Evolutionary conservation across 1,140 invertebrate species (phyloP).

Genomic region (Pemphigus obesinymphae): DNA sequence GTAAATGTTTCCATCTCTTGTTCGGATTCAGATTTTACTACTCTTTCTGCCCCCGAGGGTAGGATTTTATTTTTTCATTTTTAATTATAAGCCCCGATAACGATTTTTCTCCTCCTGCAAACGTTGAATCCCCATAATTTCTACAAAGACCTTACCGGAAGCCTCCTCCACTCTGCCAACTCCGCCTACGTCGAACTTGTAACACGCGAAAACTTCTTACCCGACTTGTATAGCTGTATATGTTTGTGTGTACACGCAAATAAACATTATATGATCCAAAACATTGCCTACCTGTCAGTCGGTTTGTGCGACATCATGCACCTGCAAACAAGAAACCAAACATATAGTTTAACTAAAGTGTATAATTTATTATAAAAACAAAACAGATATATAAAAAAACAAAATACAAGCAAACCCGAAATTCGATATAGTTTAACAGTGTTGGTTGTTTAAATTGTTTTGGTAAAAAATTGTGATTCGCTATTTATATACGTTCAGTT

Average conservation of each 20-base stretch:
- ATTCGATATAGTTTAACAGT: conserved; percentile 43
- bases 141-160: background rate
- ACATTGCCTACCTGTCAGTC: conserved; percentile 47
- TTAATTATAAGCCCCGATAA: conserved; percentile 33
- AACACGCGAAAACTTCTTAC: conserved; percentile 22
- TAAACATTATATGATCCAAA: conserved; percentile 27
- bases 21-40: conserved; percentile 34
- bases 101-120: background rate
- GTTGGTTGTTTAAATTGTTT: conserved; percentile 13
- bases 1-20: conserved; percentile 38
- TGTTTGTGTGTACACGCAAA: background rate
- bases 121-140: conserved; percentile 7
- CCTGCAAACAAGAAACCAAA: conserved; percentile 49
- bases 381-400: conserved; percentile 5
- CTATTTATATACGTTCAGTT: background rate
- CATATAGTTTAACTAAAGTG: conserved; percentile 45
- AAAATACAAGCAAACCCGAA: conserved; percentile 33
- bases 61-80: conserved; percentile 8
- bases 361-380: conserved; percentile 19
- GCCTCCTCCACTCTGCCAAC: background rate
- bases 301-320: conserved; percentile 49
- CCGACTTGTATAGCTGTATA: background rate
- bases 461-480: background rate
- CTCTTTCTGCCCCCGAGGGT: background rate
- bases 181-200: background rate